Evolutionary conservation across 2,888 invertebrate genomes (phyloP), one percentile per base, ranked within the genome.

Genomic region (Ommatoiulus sabulosus): DNA sequence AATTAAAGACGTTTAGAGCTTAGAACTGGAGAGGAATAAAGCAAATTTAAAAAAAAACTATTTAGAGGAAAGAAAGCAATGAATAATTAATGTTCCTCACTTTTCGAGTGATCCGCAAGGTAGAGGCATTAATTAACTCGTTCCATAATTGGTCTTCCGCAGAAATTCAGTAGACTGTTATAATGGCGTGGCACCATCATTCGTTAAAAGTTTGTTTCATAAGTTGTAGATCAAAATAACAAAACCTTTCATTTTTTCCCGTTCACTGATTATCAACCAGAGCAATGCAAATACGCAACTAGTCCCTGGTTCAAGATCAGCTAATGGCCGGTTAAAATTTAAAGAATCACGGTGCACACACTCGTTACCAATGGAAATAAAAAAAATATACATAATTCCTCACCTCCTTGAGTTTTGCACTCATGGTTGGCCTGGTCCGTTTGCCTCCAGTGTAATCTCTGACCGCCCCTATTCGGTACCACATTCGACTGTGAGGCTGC

Each of bases 391-490:
- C 10, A 6, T n/a, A 20, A 35, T 24, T 43, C 17, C 48, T 24
- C 91, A 94, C 94, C 92, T 94, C 92, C 91, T 93, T 92, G 63
- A 94, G 92, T 88, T 93, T 93, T 8, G 92, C 91, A 89, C 92
- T 92, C 80, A 94, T 92, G 85, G 92, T 91, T 0, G 94, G 94
- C 90, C 93, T 91, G 90, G 93, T 91, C 91, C 93, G 92, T 87
- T 92, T 91, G 48, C 93, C 93, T 20, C 94, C 94, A 3, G 93
- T 93, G 89, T 94, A 90, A 87, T 92, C 92, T 8, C 94, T 91
- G 72, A 93, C 93, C 48, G 94, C 94, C 88, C 94, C 94, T 90
- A 95, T 94, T 15, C 94, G 93, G 92, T 95, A 95, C 94, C 94
- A 95, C 90, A 94, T 93, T 10, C 94, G 92, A 72, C 93, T 93